Base-by-base conservation (phyloP, 2,888 invertebrate species). In the Baronia brevicornis region DNA sequence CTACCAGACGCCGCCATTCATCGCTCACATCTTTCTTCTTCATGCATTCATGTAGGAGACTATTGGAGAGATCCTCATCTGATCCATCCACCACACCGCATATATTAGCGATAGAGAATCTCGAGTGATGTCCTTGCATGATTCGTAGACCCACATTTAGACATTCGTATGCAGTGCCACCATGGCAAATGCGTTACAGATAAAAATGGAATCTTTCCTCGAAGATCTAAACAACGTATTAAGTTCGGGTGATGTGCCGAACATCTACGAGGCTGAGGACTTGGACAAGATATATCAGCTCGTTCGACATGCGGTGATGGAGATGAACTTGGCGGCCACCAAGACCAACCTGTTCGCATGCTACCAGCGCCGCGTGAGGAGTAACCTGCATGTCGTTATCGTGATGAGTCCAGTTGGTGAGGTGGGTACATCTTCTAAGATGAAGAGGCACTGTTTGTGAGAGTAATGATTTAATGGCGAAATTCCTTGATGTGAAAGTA, bases 191-290 rank as follows among this genome's bases (percentile, higher is more conserved):
- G n/a, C n/a, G n/a, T n/a, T n/a, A n/a, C 70, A 96, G 89, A 94
- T 96, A 28, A 95, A 94, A 86, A 89, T 90, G 73, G 95, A 95
- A 55, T 88, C 91, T 0, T 96, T 95, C 68, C 80, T 96, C 28
- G 95, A 96, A 64, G 96, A 96, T 53, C 80, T 96, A 24, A 96
- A 95, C 71, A 95, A 94, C 56, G 86, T 96, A 29, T 66, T 96
- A 11, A 95, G 94, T 60, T 92, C 93, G 5, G 96, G 96, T 0
- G 95, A 96, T 63, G 94, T 96, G 2, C 95, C 96, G 0, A 96
- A 95, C 58, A 90, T 96, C 9, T 96, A 92, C 65, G 90, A 92
- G 31, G 86, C 90, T 2, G 96, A 96, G 46, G 96, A 96, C 58
- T 59, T 91, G 28, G 94, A 94, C 45, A 86, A 80, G 53, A 91